A percentile compares a stretch with the other conserved stretches of the same genome.
These are phyloP conservation scores for Serripes groenlandicus DNA, from an alignment of 2,888 invertebrate genomes.

Conservation along the genomic window DNA sequence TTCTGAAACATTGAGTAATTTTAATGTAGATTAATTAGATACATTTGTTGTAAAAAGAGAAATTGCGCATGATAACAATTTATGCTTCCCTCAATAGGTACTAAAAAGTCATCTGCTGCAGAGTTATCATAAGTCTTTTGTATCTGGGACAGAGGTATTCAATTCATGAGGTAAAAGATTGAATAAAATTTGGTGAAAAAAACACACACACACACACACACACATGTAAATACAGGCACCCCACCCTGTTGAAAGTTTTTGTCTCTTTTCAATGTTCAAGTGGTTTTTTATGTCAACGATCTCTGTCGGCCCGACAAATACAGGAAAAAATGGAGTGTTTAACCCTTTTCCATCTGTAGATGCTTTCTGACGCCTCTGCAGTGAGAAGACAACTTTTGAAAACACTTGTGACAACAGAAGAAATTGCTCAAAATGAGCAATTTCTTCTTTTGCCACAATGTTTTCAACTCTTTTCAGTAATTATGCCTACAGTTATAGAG, in stretches of 20 bases:
- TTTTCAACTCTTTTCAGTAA: too few species aligned
- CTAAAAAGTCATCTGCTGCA: neutral
- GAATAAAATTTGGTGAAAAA: neutral
- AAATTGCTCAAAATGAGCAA: too few species aligned
- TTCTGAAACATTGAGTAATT: too few species aligned
- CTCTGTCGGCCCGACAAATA: constrained; percentile 11
- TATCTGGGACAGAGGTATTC: too few species aligned
- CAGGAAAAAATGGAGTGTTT: constrained; percentile 19
- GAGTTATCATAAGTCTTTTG: too few species aligned
- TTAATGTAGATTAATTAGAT: neutral
- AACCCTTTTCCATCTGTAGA: too few species aligned
- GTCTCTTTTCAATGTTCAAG: constrained; percentile 21
- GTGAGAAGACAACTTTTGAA: too few species aligned
- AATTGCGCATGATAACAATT: neutral
- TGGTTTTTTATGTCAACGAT: constrained; percentile 25
- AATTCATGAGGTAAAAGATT: neutral
- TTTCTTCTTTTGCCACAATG: too few species aligned
- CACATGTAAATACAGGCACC: constrained; percentile 24
- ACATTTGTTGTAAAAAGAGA: neutral
- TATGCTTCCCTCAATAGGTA: neutral
- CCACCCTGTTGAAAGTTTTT: constrained; percentile 12
- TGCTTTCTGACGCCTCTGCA: too few species aligned
- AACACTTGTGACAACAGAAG: too few species aligned
- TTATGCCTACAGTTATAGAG: too few species aligned
- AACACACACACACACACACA: too few species aligned